These are phyloP conservation scores for Brachionus asplanchnoidis DNA, from an alignment of 1,140 invertebrate species.

Conservation along the genomic window DNA sequence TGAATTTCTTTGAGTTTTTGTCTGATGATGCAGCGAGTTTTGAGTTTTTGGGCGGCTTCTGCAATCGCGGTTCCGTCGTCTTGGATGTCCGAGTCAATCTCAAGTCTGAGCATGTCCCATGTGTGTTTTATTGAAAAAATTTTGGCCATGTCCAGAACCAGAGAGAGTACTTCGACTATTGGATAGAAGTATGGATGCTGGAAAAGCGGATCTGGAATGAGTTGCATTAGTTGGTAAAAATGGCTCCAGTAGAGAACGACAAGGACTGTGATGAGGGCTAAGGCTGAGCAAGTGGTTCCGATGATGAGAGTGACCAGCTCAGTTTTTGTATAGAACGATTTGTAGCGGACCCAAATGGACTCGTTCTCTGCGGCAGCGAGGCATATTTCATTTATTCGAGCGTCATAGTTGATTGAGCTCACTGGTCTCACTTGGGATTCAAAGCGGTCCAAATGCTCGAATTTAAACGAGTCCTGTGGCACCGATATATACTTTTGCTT, in stretches of 20 bases:
- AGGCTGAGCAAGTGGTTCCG: not conserved
- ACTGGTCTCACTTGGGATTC: not conserved
- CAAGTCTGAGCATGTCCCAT: not conserved
- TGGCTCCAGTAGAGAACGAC: not conserved
- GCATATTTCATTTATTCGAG: not conserved
- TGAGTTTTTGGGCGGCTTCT: not conserved
- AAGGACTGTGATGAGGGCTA: not conserved
- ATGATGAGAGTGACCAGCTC: not conserved
- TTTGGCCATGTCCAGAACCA: not conserved
- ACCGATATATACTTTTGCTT: not conserved
- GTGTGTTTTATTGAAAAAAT: not conserved
- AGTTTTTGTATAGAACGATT: not conserved
- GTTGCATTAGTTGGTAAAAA: not conserved
- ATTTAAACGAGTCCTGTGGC: slow-evolving; percentile 29
- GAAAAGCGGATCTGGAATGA: not conserved
- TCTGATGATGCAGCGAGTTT: not conserved
- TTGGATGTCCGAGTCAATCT: not conserved
- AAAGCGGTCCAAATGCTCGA: not conserved
- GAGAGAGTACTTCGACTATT: not conserved
- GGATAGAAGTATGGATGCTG: not conserved
- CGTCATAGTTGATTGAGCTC: not conserved
- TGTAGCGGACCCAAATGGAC: not conserved
- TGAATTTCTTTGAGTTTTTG: not conserved
- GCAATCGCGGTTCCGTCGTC: not conserved
- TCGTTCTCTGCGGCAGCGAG: not conserved